Conservation (phyloP, 2,113 vertebrate genomes). For the Marmota flaviventris region DNA sequence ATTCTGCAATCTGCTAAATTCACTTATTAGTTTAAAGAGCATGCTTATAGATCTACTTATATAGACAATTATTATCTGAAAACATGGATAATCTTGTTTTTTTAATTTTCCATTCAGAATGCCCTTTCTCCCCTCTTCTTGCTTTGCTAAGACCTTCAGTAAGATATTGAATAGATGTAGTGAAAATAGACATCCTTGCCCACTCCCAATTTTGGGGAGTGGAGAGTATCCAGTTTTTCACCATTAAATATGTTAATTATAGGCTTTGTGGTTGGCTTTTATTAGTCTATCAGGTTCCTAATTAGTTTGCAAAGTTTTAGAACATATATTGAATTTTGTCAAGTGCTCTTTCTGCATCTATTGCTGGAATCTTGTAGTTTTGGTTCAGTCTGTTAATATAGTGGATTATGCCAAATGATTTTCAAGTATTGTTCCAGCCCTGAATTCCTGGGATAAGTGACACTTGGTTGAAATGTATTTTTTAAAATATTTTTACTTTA, state of each 20-base stretch:
- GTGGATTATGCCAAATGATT: neutral
- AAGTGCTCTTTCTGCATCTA: neutral
- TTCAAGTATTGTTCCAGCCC: neutral
- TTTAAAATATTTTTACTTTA: neutral
- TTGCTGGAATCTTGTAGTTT: neutral
- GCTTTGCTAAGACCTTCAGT: neutral
- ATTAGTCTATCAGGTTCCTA: neutral
- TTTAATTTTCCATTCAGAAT: neutral
- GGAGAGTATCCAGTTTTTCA: neutral
- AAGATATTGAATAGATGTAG: neutral
- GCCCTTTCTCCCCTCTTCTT: neutral
- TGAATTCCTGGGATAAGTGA: neutral
- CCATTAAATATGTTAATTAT: neutral
- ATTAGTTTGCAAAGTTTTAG: neutral
- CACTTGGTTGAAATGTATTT: neutral
- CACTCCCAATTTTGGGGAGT: neutral
- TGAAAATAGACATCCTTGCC: neutral
- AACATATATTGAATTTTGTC: neutral
- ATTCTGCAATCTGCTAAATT: neutral
- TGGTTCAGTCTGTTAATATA: conserved; percentile 4
- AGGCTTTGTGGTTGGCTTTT: neutral
- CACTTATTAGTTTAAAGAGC: neutral
- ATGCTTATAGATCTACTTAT: neutral
- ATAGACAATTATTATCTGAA: neutral
- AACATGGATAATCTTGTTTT: neutral